Evolutionary conservation across 2,888 invertebrate genomes (phyloP), one percentile per base, ranked within the genome.

Genomic region (Drymonia ruficornis): DNA sequence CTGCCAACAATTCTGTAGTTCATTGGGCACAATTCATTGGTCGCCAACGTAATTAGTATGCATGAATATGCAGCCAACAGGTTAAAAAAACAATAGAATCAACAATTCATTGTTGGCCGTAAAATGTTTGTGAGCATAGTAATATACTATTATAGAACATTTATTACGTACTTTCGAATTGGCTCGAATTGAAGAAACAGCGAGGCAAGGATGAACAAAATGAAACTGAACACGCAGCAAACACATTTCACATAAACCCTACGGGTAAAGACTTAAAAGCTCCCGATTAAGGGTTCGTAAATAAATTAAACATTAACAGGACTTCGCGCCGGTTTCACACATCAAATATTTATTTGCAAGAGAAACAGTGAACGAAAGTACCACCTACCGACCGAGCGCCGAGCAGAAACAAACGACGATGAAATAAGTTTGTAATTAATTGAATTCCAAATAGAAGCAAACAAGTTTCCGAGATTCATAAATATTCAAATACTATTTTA

Each of bases 291-390:
- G 56, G 63, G 19, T 44, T 58, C 53, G 56, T 55, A 49, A 62
- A 53, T 64, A 52, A 59, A 71, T 77, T 57, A 75, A 76, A 70
- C 65, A 72, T 71, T 58, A 55, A 71, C 43, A 52, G 53, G 52
- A 47, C 62, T 50, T 59, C 51, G 59, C 38, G 51, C 54, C 44
- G 52, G 48, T 58, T 61, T 56, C 49, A 51, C 51, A 53, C 50
- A 64, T 67, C 45, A 62, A 68, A 60, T 63, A 72, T 74, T 70
- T 48, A 55, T 34, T 52, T 40, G 29, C 36, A 42, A 19, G 49
- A 34, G 40, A 48, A 50, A 57, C 43, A 51, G 38, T 44, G 47
- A 56, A 53, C 59, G 16, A 49, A 58, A 57, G 44, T 55, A 55
- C 49, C 1, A 52, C 38, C 34, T 18, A 47, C 36, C 18, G 42